Percentiles rank a stretch among this genome's conserved stretches.
Evolutionary conservation across 37 sponge, comb jelly and placozoan genomes (phyloP).

Genomic region (Dysidea cf. avara): DNA sequence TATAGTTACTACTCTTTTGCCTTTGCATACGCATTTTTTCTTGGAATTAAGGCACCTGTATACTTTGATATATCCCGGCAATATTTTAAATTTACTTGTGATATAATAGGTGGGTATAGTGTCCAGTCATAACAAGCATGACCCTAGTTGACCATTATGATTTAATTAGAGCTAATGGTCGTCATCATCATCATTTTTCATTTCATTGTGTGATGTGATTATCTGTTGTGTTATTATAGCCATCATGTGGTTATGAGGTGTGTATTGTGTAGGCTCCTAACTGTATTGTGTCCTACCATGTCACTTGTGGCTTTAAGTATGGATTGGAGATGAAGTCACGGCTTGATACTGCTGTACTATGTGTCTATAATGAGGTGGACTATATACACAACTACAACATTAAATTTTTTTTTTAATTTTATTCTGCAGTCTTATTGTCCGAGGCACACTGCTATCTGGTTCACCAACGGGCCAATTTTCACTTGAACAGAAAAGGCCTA

Average conservation of each 20-base stretch:
- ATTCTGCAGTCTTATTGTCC: slow-evolving; percentile 73
- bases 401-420: not conserved
- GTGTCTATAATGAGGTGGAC: slow-evolving; percentile 71
- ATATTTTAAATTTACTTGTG: no score
- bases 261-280: slow-evolving; percentile 34
- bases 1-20: not conserved
- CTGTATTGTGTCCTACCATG: slow-evolving; percentile 75
- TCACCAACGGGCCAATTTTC: slow-evolving; percentile 13
- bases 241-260: no score
- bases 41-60: not conserved
- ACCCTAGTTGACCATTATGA: no score
- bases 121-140: no score
- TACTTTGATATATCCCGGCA: not conserved
- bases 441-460: slow-evolving; percentile 54
- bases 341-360: slow-evolving; percentile 11
- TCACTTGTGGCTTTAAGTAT: slow-evolving; percentile 67
- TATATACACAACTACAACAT: not conserved
- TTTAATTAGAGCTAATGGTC: no score
- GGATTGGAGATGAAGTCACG: slow-evolving; percentile 62
- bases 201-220: no score
- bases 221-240: no score
- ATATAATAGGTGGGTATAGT: no score
- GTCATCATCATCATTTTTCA: no score
- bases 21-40: not conserved
- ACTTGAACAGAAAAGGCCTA: slow-evolving; percentile 5